A percentile compares a stretch with the other conserved stretches of the same genome.
Evolutionary conservation across 64 coral and sea anemone species (phyloP).

Genomic region (Stichodactyla mertensii): DNA sequence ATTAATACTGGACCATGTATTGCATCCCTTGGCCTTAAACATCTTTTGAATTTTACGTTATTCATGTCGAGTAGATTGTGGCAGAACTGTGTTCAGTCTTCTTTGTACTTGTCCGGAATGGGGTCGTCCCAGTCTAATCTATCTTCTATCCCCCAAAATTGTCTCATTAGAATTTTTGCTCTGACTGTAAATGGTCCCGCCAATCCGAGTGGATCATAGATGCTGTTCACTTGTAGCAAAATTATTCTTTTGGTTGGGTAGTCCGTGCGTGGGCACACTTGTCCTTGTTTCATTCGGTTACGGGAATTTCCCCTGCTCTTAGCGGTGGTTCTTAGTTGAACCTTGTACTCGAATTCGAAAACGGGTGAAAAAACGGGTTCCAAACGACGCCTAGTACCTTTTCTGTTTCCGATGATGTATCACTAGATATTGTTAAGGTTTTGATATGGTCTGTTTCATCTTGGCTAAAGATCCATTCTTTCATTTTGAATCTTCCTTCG

Average conservation of each 20-base stretch:
- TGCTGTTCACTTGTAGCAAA: slow-evolving; percentile 10
- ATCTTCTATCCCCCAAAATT: background rate
- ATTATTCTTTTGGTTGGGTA: slow-evolving; percentile 6
- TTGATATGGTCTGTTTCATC: too few relatives aligned
- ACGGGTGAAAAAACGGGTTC: too few relatives aligned
- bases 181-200: background rate
- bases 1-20: background rate
- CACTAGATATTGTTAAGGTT: too few relatives aligned
- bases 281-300: too few relatives aligned
- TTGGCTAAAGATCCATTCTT: too few relatives aligned
- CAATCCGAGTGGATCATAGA: slow-evolving; percentile 8
- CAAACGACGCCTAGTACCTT: too few relatives aligned
- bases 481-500: too few relatives aligned
- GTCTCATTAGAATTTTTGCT: slow-evolving; percentile 32
- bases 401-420: too few relatives aligned
- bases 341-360: too few relatives aligned
- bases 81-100: background rate
- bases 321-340: too few relatives aligned
- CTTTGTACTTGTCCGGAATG: slow-evolving; percentile 2
- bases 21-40: background rate
- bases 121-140: slow-evolving; percentile 32
- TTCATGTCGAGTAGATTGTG: background rate
- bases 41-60: background rate
- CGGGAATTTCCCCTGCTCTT: too few relatives aligned
- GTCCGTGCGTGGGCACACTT: too few relatives aligned